Evolutionary conservation across 2,113 vertebrate genomes (phyloP), one percentile per base, ranked within the genome.

Genomic region (Hemichromis elongatus): DNA sequence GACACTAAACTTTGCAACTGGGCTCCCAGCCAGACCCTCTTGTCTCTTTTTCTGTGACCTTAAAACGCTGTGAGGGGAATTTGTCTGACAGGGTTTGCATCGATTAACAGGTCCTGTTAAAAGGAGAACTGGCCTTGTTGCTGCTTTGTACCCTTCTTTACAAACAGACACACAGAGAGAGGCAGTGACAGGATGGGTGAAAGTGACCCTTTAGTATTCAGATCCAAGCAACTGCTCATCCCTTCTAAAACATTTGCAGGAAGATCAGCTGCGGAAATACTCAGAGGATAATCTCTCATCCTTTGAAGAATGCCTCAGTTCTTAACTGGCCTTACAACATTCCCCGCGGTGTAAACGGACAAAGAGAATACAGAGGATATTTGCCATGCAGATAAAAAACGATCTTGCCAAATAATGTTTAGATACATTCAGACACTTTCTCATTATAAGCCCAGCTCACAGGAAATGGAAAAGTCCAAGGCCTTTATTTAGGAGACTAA

Each of bases 251-350:
- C 80, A 87, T 92, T 93, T 89, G 78, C 68, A 52, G 80, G 61
- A 56, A 77, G 91, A 85, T 81, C 73, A 83, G 87, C 18, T 30
- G 21, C 30, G 3, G 70, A 6, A 85, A 89, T 85, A 73, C 81
- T 90, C 70, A 3, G 53, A 89, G 89, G 89, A 93, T 93, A 88
- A 92, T 92, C 86, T 86, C 50, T 88, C 50, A 78, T 92, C 81
- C 90, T 94, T 89, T 86, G 88, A 94, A 90, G 86, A 87, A 83
- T n/a, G 75, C 75, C 68, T 89, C 77, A 50, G 81, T 90, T 90
- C 79, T 89, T 89, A 90, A 81, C 82, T n/a, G 80, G 84, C 77
- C 90, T 86, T 28, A 77, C 66, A 11, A 13, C 19, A 24, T 57
- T 84, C 80, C 90, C 91, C 2, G 14, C 3, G 45, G 77, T 81